Base-by-base conservation (phyloP, 2,113 vertebrate species). In the Tympanuchus pallidicinctus region DNA sequence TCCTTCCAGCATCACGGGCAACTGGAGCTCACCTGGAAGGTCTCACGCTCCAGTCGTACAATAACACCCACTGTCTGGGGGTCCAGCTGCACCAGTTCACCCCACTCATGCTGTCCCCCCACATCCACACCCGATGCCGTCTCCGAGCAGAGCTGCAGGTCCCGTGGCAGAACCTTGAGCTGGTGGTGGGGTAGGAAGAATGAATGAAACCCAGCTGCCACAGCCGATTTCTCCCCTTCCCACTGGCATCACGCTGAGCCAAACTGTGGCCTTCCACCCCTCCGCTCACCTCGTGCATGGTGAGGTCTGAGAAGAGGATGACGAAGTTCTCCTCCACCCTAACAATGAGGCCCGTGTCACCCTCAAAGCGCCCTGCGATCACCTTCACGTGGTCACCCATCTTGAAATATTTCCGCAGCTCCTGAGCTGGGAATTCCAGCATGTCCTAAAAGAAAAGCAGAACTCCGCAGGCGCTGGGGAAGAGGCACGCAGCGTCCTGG, bases 361-460 rank as follows among this genome's bases (percentile, higher is more conserved):
- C 99, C 80, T 99, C 99, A 5, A 98, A 99, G 1, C 99, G 98
- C 2, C 99, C 99, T 0, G 99, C 99, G 2, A 99, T 99, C 86
- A 99, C 99, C 89, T 99, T 99, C 69, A 99, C 99, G 6, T 99
- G 99, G 95, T 99, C 99, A 0, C 99, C 99, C 99, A 99, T 99
- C 20, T 98, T 97, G 97, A 99, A 99, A n/a, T 99, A 99, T 3
- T 99, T 99, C 13, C 98, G 96, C 87, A 99, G 87, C 94, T 99
- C 99, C 57, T 99, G 99, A 10, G 99, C 99, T 0, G 99, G 99
- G 95, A 99, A 99, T 97, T 99, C 99, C 85, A 99, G 71, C 86
- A 99, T 99, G 57, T 99, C 99, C 99, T 99, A 70, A 15, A 1
- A 7, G 17, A 8, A 8, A 40, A 25, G 56, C 6, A 12, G 8